phyloP scores from a whole-genome alignment of 2,797 vertebrate genomes.

The Sphaeramia orbicularis region DNA sequence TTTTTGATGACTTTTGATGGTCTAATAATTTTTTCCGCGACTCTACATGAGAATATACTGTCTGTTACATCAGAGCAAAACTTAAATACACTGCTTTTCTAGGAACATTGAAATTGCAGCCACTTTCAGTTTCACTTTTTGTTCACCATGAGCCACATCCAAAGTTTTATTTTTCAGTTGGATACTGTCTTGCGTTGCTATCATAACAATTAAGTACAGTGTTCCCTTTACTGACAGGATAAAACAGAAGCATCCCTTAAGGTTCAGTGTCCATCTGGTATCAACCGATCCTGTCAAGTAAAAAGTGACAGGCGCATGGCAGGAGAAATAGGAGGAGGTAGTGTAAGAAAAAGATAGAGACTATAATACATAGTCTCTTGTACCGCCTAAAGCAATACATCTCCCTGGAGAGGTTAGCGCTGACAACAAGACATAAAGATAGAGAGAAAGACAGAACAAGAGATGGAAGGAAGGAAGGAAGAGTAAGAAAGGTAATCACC shows the following conservation, averaged over 20 bases:
- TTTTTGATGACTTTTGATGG: too few relatives aligned
- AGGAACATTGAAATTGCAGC: too few relatives aligned
- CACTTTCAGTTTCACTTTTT: neutral
- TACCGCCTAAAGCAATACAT: conserved; percentile 85
- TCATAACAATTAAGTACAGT: neutral
- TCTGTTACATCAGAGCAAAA: too few relatives aligned
- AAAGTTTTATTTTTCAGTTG: too few relatives aligned
- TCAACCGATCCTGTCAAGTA: conserved; percentile 35
- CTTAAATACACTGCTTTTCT: too few relatives aligned
- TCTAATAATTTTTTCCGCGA: too few relatives aligned
- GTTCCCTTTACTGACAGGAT: neutral
- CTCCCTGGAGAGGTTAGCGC: conserved; percentile 76
- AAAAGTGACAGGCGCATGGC: conserved; percentile 47
- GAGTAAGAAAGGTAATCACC: conserved; percentile 69
- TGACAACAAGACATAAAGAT: conserved; percentile 75
- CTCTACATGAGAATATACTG: too few relatives aligned
- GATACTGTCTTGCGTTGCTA: too few relatives aligned
- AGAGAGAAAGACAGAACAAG: conserved; percentile 39
- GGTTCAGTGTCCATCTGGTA: conserved; percentile 19
- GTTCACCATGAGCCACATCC: neutral
- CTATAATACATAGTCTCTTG: conserved; percentile 72
- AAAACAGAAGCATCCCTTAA: conserved; percentile 14
- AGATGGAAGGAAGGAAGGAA: conserved; percentile 35
- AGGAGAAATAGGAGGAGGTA: conserved; percentile 28
- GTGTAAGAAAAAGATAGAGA: conserved; percentile 51